A percentile compares a stretch with the other conserved stretches of the same genome.
phyloP scores from a whole-genome alignment of 92 coral and sea anemone genomes.

The Nematostella vectensis region DNA sequence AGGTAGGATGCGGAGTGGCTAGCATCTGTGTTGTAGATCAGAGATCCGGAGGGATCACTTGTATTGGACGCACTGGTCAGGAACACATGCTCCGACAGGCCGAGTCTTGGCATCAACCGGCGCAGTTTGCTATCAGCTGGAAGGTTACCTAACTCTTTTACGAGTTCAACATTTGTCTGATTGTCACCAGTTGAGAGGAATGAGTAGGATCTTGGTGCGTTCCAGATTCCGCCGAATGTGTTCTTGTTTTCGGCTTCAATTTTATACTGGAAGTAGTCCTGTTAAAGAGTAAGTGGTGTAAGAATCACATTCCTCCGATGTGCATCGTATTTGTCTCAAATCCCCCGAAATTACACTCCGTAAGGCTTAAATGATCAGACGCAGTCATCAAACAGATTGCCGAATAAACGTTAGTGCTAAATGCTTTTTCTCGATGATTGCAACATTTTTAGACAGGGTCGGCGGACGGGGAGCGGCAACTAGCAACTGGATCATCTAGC shows the following conservation, averaged over 20 bases:
- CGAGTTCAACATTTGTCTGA: slow-evolving; percentile 13
- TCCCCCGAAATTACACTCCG: background rate
- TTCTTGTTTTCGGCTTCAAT: slow-evolving; percentile 45
- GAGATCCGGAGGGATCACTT: slow-evolving; percentile 22
- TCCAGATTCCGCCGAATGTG: slow-evolving; percentile 48
- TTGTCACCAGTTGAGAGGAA: slow-evolving; percentile 26
- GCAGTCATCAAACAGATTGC: no score
- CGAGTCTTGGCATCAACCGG: slow-evolving; percentile 27
- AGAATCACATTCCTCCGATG: background rate
- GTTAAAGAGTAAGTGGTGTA: background rate
- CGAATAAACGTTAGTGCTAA: no score
- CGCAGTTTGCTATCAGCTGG: slow-evolving; percentile 3
- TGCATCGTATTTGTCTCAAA: background rate
- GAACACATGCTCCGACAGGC: slow-evolving; percentile 6
- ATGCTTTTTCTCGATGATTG: no score
- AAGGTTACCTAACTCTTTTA: slow-evolving; percentile 8
- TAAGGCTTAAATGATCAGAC: background rate
- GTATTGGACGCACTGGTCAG: slow-evolving; percentile 15
- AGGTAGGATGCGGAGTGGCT: slow-evolving; percentile 7
- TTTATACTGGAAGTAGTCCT: slow-evolving; percentile 45
- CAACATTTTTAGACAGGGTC: no score
- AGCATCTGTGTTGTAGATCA: slow-evolving; percentile 12
- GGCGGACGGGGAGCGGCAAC: no score
- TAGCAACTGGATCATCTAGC: no score
- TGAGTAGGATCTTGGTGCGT: slow-evolving; percentile 29